Evolutionary conservation across 2,113 vertebrate species (phyloP), one percentile per base, ranked within the genome.

Genomic region (Erythrocercus mccallii): DNA sequence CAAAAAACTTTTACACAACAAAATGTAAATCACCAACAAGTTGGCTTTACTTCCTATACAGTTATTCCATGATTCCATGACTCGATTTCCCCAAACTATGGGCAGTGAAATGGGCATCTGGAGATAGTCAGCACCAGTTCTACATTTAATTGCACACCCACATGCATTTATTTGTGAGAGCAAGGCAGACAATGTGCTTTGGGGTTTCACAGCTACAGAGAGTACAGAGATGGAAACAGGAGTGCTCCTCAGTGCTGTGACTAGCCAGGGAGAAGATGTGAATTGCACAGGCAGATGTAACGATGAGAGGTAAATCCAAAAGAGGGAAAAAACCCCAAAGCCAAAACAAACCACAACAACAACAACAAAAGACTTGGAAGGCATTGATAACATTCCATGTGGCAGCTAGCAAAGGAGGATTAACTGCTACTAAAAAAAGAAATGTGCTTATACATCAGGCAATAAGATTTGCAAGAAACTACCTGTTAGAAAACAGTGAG

Each of bases 221-320:
- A 69, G 24, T 1, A 57, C 8, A 80, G 48, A 28, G 31, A 40
- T 20, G 18, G 66, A 78, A 74, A 57, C 22, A 73, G 10, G 30
- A 83, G 6, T 45, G 54, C 27, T 53, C 2, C 1, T 37, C 50
- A 65, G 76, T 24, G 54, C 66, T 81, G 58, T 38, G 20, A 65
- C 15, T 16, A 54, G 16, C 24, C 58, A 83, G 38, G 12, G 68
- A 45, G 51, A 51, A 54, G 74, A 90, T 50, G 14, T 27, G 68
- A 42, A 64, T 42, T 86, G 33, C 12, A 60, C 53, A n/a, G 51
- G 28, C 58, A 65, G 30, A 27, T 65, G 44, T 12, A 86, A 66
- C 9, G 45, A 81, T 23, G 35, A 76, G 37, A 94, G 62, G 16
- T 54, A 95, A 93, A 79, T 44, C 56, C 61, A 94, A 61, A 93